Conservation (phyloP, 2,113 vertebrate species). For the Genyomyrus donnyi region DNA sequence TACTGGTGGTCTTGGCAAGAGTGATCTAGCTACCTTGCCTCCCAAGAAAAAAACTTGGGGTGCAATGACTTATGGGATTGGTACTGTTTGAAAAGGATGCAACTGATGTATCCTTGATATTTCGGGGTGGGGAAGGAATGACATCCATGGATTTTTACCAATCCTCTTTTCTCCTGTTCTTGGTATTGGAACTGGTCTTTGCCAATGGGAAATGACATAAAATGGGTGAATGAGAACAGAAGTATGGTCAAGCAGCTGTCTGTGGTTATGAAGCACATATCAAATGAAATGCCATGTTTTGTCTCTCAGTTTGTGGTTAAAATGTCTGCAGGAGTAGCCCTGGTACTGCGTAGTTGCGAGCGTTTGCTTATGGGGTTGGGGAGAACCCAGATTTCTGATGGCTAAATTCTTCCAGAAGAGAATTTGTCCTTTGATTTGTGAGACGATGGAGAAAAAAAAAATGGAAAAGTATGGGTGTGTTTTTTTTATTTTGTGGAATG, state of each 20-base stretch:
- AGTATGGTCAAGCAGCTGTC: background rate
- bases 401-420: background rate
- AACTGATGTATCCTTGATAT: background rate
- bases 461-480: background rate
- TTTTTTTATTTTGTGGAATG: background rate
- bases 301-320: background rate
- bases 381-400: background rate
- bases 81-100: background rate
- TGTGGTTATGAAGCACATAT: slow-evolving; percentile 1
- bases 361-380: background rate
- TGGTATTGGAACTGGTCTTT: background rate
- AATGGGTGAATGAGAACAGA: background rate
- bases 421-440: background rate
- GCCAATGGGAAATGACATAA: background rate
- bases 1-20: background rate
- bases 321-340: background rate
- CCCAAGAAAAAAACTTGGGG: background rate
- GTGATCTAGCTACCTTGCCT: background rate
- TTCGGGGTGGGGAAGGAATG: background rate
- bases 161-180: background rate
- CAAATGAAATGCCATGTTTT: background rate
- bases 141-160: background rate
- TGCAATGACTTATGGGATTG: background rate
- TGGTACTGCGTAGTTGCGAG: background rate
- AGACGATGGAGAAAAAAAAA: background rate